These are phyloP conservation scores for Nudaria mundana DNA, from an alignment of 2,888 invertebrate species.

Conservation along the genomic window DNA sequence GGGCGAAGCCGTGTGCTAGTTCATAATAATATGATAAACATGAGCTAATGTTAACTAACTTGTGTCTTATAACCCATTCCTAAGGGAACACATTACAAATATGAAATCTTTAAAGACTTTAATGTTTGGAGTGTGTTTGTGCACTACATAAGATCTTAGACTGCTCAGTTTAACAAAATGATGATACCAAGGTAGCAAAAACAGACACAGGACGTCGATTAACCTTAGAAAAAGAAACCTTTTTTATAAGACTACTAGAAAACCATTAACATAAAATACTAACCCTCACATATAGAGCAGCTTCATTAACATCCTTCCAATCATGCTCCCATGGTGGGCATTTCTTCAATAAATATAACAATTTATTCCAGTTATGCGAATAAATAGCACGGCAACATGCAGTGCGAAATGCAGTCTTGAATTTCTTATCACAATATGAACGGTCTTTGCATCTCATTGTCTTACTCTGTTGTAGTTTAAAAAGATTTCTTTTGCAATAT, in stretches of 20 bases:
- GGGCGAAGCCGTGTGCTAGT: no score
- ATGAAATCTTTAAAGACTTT: no score
- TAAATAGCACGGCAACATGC: constrained; percentile 56
- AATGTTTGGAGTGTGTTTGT: no score
- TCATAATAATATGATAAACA: no score
- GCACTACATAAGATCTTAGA: no score
- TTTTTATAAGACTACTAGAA: not conserved
- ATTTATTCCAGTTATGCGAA: constrained; percentile 64
- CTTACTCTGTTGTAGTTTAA: constrained; percentile 41
- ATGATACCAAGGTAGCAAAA: no score
- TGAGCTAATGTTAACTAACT: no score
- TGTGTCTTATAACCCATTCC: no score
- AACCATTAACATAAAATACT: constrained; percentile 20
- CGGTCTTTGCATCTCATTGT: constrained; percentile 6
- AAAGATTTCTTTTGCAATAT: constrained; percentile 46
- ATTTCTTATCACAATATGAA: constrained; percentile 10
- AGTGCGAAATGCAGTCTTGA: constrained; percentile 32
- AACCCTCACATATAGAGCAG: constrained; percentile 52
- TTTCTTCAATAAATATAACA: constrained; percentile 56
- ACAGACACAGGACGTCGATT: no score
- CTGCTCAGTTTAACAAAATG: no score
- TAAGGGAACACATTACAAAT: no score
- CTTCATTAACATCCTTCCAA: constrained; percentile 21
- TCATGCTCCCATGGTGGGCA: constrained; percentile 55
- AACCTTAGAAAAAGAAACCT: no score